Evolutionary conservation across 2,113 vertebrate species (phyloP), one percentile per base, ranked within the genome.

Genomic region (Coracopsis vasa): DNA sequence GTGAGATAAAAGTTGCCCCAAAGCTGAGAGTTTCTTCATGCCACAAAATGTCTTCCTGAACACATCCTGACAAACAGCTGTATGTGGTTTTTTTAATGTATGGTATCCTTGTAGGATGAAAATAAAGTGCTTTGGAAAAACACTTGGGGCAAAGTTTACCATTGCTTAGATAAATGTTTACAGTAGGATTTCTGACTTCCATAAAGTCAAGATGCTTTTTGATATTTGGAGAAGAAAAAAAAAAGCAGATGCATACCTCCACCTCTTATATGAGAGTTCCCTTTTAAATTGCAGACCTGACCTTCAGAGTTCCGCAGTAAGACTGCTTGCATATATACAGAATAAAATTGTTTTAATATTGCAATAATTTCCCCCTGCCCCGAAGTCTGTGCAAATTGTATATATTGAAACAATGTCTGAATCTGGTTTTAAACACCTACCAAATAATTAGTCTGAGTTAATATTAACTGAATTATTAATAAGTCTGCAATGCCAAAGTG

Each of bases 101-200:
- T 39, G 16, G 33, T 33, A 69, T 65, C 53, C 29, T 77, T 67
- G 16, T 19, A 88, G 39, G 60, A 89, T 39, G 35, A 89, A 94
- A 90, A 81, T 42, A 85, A 61, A 44, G 74, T 70, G 6, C 18
- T 87, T 87, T 72, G 44, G 61, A 85, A 80, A 81, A 93, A 61
- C 0, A 29, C 44, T 61, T 56, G 13, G 87, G 78, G 70, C 23
- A 88, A 91, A 91, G 84, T 87, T 91, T 93, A 90, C 19, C 28
- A 39, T 24, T 90, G 27, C 67, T 85, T 62, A 82, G 28, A 65
- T 62, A 93, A 93, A 88, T 77, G 23, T 93, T 93, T 94, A 85
- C 45, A 69, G 10, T 67, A 80, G 64, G 58, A 73, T 50, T 90
- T 90, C 70, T 62, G 85, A 60, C 71, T 42, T 70, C 41, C 70